A percentile compares a stretch with the other conserved stretches of the same genome.
These are phyloP conservation scores for Brachyhypopomus occidentalis DNA, from an alignment of 2,113 vertebrate species.

Conservation along the genomic window DNA sequence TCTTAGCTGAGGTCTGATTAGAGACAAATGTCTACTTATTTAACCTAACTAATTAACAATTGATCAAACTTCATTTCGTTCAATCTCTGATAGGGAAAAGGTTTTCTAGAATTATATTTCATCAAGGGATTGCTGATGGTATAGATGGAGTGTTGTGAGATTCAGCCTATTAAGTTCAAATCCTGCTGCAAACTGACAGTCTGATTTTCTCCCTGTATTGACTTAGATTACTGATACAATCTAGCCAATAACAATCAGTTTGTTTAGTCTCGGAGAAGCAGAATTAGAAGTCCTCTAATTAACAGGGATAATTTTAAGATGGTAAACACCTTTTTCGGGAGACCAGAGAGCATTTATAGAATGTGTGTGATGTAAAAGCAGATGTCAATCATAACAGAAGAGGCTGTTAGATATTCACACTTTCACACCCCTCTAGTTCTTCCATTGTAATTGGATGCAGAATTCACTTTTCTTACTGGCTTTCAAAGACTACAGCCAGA, in stretches of 20 bases:
- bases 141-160: constrained; percentile 25
- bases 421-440: background rate
- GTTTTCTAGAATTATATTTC: constrained; percentile 40
- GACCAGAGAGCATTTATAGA: constrained; percentile 4
- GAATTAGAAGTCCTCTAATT: constrained; percentile 34
- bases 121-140: constrained; percentile 41
- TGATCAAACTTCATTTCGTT: constrained; percentile 24
- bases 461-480: background rate
- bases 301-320: constrained; percentile 33
- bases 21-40: constrained; percentile 21
- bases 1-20: constrained; percentile 33
- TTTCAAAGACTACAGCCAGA: background rate
- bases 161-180: constrained; percentile 46
- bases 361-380: background rate
- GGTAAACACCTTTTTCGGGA: constrained; percentile 24
- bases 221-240: constrained; percentile 34
- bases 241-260: constrained; percentile 19
- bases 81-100: constrained; percentile 35
- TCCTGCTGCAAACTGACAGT: constrained; percentile 37
- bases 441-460: background rate
- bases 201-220: constrained; percentile 38
- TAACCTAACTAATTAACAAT: constrained; percentile 37
- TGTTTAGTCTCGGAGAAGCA: constrained; percentile 22
- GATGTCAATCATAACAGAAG: background rate
- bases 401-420: background rate